Evolutionary conservation across 2,888 invertebrate species (phyloP).

Genomic region (Cryptophagus acutangulus): DNA sequence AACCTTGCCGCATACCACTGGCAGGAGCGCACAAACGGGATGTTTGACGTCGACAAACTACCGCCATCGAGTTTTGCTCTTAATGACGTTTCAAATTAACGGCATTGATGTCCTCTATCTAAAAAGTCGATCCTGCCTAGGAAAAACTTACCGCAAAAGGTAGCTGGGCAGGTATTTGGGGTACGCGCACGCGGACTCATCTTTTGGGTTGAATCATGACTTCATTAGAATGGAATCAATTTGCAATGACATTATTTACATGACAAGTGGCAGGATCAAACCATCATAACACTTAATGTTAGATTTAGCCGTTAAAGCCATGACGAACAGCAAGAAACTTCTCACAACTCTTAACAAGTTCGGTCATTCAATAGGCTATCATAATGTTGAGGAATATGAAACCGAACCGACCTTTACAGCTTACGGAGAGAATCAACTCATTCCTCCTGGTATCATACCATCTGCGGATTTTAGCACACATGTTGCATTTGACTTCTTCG

Average conservation of each 20-base stretch:
- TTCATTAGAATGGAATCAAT: neutral
- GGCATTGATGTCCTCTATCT: no score
- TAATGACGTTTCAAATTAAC: no score
- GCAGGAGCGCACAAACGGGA: no score
- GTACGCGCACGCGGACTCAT: no score
- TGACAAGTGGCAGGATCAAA: neutral
- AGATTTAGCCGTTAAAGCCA: neutral
- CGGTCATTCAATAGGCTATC: neutral
- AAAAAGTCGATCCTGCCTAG: no score
- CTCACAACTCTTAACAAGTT: neutral
- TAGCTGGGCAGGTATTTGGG: no score
- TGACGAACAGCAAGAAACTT: conserved; percentile 1
- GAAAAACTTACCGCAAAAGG: no score
- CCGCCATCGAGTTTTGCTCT: no score
- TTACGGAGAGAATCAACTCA: neutral
- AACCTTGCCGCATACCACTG: no score
- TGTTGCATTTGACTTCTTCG: neutral
- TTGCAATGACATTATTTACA: neutral
- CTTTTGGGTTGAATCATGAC: no score
- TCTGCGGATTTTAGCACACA: neutral
- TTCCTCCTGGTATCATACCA: neutral
- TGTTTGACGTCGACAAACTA: no score
- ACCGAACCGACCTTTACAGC: conserved; percentile 1
- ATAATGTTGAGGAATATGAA: neutral
- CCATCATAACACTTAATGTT: neutral